Percentiles rank a stretch among this genome's conserved stretches.
Conservation (phyloP, 2,797 vertebrate genomes). For the Halcyon chelicuti region DNA sequence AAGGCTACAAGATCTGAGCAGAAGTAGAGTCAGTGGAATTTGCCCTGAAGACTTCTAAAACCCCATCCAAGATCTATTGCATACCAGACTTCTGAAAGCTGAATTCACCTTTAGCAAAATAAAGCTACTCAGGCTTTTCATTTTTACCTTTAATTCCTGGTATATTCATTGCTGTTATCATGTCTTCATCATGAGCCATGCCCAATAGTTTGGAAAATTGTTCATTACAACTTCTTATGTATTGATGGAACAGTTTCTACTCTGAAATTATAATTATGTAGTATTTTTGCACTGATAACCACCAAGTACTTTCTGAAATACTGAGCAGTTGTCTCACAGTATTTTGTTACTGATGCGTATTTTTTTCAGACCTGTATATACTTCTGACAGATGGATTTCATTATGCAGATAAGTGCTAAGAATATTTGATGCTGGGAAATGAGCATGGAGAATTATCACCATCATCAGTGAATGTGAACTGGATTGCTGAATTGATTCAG, state of each 20-base stretch:
- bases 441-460: not conserved
- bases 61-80: not conserved
- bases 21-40: not conserved
- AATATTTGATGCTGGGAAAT: not conserved
- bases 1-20: not conserved
- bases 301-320: not conserved
- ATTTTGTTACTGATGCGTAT: not conserved
- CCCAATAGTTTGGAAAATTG: not conserved
- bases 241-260: not conserved
- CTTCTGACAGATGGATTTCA: constrained; percentile 6
- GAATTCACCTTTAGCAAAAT: not conserved
- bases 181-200: not conserved
- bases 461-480: not conserved
- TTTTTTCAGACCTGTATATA: constrained; percentile 1
- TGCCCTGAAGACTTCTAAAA: not conserved
- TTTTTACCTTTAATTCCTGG: not conserved
- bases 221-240: not conserved
- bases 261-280: not conserved
- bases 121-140: not conserved
- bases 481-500: not conserved
- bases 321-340: not conserved
- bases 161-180: not conserved
- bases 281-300: not conserved
- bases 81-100: not conserved
- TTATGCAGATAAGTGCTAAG: not conserved